Evolutionary conservation across 2,888 invertebrate genomes (phyloP).

Genomic region (Liopterus haemorrhoidalis): DNA sequence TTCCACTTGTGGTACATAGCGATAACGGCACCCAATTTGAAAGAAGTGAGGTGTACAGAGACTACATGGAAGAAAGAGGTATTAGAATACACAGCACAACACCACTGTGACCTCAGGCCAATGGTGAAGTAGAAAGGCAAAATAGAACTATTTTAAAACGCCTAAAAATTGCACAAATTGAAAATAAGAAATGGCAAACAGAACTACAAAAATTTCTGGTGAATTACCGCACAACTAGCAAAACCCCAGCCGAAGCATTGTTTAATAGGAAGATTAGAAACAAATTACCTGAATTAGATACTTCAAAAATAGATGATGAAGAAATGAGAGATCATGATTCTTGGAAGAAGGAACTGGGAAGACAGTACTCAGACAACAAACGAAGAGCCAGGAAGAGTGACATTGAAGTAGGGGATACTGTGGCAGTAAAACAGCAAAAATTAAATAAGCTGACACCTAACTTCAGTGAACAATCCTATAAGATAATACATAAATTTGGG

Average conservation of each 20-base stretch:
- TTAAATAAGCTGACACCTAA: constrained; percentile 4
- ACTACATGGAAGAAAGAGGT: neutral
- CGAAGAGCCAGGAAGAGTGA: too few relatives aligned
- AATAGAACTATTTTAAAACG: neutral
- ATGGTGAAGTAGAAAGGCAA: constrained; percentile 1
- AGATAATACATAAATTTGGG: too few relatives aligned
- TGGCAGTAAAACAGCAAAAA: constrained; percentile 14
- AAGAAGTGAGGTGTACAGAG: neutral
- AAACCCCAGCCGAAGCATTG: constrained; percentile 14
- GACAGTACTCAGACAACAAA: constrained; percentile 12
- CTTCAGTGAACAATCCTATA: too few relatives aligned
- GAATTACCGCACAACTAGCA: constrained; percentile 24
- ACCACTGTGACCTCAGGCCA: constrained; percentile 7
- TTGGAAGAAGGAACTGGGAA: constrained; percentile 12
- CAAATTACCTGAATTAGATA: constrained; percentile 5
- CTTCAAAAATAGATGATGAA: neutral
- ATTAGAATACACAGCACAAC: constrained; percentile 1
- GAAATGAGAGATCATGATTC: constrained; percentile 1
- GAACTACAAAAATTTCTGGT: neutral
- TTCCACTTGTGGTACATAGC: constrained; percentile 3
- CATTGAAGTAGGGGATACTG: constrained; percentile 9
- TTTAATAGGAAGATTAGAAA: constrained; percentile 6
- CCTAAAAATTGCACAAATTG: neutral
- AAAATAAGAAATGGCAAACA: neutral
- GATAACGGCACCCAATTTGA: constrained; percentile 17